Base-by-base conservation (phyloP, 2,113 vertebrate genomes). In the Plestiodon gilberti region DNA sequence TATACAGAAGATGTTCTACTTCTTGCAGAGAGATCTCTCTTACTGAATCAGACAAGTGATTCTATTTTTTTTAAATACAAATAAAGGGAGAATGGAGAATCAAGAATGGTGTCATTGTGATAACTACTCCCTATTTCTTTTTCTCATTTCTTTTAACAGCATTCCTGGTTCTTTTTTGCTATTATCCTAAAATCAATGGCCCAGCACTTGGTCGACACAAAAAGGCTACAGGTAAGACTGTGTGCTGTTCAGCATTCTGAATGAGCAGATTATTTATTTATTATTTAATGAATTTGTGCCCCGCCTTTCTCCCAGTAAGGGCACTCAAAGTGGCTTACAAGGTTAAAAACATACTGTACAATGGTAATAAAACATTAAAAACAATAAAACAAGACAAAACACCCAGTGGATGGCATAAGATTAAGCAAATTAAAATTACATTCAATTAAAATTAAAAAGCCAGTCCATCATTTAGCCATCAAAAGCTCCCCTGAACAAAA, bases 151-250 rank as follows among this genome's bases (percentile, higher is more conserved):
- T 92, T 88, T 90, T 83, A 91, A 89, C 94, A 99, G 99, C 98
- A 99, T 93, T 99, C 98, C 89, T 99, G 98, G 98, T 99, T 99
- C 97, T 99, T 99, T 97, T 97, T 98, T 94, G 97, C 98, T 88
- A 96, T 99, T 90, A 98, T 98, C 78, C 93, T 98, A 85, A 99
- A 99, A 93, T 99, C 99, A 88, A 98, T 99, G 98, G 98, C 98
- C 11, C 99, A 99, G 90, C 95, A 99, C 89, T 96, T 99, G 93
- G 93, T 96, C 57, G 98, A 99, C 78, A 96, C 96, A 79, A 97
- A 98, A 70, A 98, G 97, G 93, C 91, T 96, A 59, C 97, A 98
- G 96, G 99, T 99, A 96, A 94, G 89, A 25, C 2, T 82, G 1
- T 43, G 2, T 0, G 0, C 57, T 81, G 14, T 30, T 89, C 67